phyloP scores from a whole-genome alignment of 1,140 invertebrate genomes.

The Nasonia longicornis region DNA sequence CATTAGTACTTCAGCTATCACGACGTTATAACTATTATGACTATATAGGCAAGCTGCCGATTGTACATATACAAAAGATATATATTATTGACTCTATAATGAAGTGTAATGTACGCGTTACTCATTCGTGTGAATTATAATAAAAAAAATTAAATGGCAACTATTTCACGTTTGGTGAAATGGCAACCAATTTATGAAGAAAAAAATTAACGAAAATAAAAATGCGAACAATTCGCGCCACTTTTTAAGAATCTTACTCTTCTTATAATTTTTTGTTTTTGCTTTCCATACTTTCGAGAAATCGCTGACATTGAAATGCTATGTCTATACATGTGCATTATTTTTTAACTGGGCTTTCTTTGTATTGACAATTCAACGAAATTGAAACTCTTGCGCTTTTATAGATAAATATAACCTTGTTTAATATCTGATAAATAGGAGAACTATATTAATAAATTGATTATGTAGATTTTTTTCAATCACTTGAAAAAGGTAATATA shows the following conservation, averaged over 20 bases:
- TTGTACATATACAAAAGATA: slow-evolving; percentile 56
- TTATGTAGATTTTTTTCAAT: neutral
- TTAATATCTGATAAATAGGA: neutral
- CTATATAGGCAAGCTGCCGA: slow-evolving; percentile 54
- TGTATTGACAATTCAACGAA: slow-evolving; percentile 6
- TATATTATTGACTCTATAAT: slow-evolving; percentile 65
- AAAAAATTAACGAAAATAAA: slow-evolving; percentile 43
- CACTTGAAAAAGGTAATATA: neutral
- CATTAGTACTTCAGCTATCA: slow-evolving; percentile 56
- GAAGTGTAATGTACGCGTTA: slow-evolving; percentile 67
- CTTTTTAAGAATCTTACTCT: slow-evolving; percentile 28
- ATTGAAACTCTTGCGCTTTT: slow-evolving; percentile 9
- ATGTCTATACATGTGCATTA: slow-evolving; percentile 16
- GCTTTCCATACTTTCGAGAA: neutral
- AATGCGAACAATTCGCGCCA: slow-evolving; percentile 45
- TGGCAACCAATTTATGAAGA: slow-evolving; percentile 46
- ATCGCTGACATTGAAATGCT: neutral
- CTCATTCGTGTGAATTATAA: slow-evolving; percentile 62
- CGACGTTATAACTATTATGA: slow-evolving; percentile 50
- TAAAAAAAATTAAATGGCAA: slow-evolving; percentile 33
- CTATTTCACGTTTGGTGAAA: slow-evolving; percentile 51
- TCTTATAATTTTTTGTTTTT: neutral
- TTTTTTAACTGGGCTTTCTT: slow-evolving; percentile 21
- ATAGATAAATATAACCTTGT: neutral
- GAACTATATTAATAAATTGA: neutral